phyloP scores from a whole-genome alignment of 2,888 invertebrate genomes.

The Cynaeus angustus region DNA sequence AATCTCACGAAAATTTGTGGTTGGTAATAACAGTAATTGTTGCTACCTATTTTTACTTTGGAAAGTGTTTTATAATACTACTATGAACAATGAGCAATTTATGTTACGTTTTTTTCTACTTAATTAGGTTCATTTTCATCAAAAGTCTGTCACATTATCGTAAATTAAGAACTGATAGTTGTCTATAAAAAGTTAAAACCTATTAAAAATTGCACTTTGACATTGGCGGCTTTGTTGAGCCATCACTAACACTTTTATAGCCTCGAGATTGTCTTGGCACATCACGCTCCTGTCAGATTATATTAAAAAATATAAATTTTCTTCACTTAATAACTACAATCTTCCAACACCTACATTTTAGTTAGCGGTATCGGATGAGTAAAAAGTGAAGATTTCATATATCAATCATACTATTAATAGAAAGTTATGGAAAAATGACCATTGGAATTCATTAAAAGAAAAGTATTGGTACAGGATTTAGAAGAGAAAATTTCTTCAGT shows the following conservation, averaged over 20 bases:
- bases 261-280: conserved; percentile 12
- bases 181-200: too few relatives aligned
- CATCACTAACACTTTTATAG: conserved; percentile 13
- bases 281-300: conserved; percentile 16
- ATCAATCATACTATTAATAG: conserved; percentile 31
- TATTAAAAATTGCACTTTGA: conserved; percentile 4
- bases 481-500: not conserved
- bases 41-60: conserved; percentile 24
- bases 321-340: conserved; percentile 23
- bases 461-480: not conserved
- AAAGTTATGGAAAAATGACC: conserved; percentile 27
- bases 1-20: conserved; percentile 26
- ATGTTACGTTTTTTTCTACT: conserved; percentile 6
- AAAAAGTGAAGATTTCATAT: conserved; percentile 30
- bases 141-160: too few relatives aligned
- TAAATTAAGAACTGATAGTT: too few relatives aligned
- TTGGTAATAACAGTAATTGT: conserved; percentile 9
- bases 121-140: not conserved
- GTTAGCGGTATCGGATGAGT: conserved; percentile 20
- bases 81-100: conserved; percentile 30
- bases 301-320: conserved; percentile 16
- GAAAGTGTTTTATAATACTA: conserved; percentile 27
- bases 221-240: conserved; percentile 17
- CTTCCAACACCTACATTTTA: conserved; percentile 16
- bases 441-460: conserved; percentile 12